A percentile compares a stretch with the other conserved stretches of the same genome.
Conservation (phyloP, 2,113 vertebrate species). For the Lampris incognitus region DNA sequence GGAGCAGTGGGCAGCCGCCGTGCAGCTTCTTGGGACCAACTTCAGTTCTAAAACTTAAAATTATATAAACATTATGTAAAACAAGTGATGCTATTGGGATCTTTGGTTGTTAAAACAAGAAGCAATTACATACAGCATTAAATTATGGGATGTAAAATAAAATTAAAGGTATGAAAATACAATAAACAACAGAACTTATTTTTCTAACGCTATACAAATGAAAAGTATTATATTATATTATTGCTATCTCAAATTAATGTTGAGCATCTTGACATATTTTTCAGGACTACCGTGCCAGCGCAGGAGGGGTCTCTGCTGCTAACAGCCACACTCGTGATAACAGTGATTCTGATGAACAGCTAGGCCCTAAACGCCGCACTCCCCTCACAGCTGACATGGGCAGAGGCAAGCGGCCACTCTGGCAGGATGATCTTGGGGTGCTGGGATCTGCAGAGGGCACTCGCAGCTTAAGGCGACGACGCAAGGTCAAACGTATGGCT, state of each 20-base stretch:
- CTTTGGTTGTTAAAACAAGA: too few species aligned
- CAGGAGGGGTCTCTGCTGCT: slow-evolving; percentile 70
- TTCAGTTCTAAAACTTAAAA: too few species aligned
- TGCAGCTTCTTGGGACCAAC: too few species aligned
- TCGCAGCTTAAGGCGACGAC: slow-evolving; percentile 89
- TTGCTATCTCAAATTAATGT: slow-evolving; percentile 17
- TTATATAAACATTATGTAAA: too few species aligned
- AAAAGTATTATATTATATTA: slow-evolving; percentile 25
- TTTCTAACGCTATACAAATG: too few species aligned
- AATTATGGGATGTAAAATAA: too few species aligned
- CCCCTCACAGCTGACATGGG: slow-evolving; percentile 85
- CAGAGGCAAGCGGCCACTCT: slow-evolving; percentile 80
- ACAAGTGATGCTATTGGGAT: too few species aligned
- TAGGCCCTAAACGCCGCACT: slow-evolving; percentile 84
- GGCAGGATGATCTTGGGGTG: slow-evolving; percentile 80
- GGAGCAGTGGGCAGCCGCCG: too few species aligned
- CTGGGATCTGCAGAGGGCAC: slow-evolving; percentile 86
- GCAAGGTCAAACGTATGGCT: slow-evolving; percentile 98
- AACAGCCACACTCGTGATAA: slow-evolving; percentile 85
- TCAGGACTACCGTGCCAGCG: slow-evolving; percentile 81
- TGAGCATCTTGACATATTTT: slow-evolving; percentile 29
- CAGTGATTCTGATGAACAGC: slow-evolving; percentile 96
- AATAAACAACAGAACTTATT: too few species aligned
- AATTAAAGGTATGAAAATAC: too few species aligned
- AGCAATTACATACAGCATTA: too few species aligned